phyloP scores from a whole-genome alignment of 2,113 vertebrate species.

The Ariopsis seemanni region DNA sequence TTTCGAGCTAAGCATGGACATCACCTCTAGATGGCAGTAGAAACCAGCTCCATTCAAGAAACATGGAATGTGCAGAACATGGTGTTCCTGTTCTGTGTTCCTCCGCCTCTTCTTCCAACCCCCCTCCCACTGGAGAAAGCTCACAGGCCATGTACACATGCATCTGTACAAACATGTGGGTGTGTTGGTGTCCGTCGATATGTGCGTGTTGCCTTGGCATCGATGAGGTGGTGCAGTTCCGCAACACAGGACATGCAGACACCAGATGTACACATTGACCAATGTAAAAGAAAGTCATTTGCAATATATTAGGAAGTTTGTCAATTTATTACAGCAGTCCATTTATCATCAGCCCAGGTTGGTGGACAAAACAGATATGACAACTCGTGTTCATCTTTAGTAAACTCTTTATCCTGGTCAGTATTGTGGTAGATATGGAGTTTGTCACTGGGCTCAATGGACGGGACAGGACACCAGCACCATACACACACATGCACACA shows the following conservation, averaged over 20 bases:
- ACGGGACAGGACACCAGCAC: neutral
- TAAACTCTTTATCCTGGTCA: neutral
- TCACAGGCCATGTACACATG: conserved; percentile 20
- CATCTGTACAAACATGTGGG: conserved; percentile 21
- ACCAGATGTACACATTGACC: neutral
- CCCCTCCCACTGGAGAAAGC: neutral
- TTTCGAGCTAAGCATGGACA: neutral
- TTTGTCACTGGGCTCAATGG: neutral
- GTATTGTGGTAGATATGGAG: neutral
- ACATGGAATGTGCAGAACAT: conserved; percentile 65
- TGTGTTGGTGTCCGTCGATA: conserved; percentile 9
- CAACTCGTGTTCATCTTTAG: neutral
- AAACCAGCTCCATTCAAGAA: neutral
- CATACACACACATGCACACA: neutral
- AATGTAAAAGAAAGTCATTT: neutral
- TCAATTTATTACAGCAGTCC: neutral
- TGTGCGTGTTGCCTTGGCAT: neutral
- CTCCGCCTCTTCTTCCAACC: neutral
- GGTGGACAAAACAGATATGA: neutral
- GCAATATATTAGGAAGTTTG: neutral
- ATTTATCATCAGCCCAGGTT: neutral
- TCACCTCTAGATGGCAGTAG: conserved; percentile 58
- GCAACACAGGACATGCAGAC: neutral
- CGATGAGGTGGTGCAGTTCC: neutral
- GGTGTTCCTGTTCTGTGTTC: conserved; percentile 41